phyloP scores from a whole-genome alignment of 2,888 invertebrate species.

The Tiliacea citrago region DNA sequence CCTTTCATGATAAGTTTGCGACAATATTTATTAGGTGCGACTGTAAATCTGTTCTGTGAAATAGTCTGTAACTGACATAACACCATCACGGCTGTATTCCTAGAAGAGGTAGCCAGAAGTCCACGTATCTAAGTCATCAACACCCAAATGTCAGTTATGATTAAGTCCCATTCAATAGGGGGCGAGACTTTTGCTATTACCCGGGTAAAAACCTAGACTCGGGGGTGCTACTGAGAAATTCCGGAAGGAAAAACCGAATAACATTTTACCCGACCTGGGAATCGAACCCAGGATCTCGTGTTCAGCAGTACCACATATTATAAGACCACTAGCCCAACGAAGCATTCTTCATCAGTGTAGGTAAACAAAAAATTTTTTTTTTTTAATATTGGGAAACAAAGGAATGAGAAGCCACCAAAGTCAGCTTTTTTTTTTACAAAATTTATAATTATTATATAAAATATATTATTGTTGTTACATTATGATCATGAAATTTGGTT shows the following conservation, averaged over 20 bases:
- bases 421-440: too few species aligned
- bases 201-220: not conserved
- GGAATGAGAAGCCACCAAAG: too few species aligned
- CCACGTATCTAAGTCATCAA: not conserved
- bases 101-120: not conserved
- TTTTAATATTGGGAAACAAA: too few species aligned
- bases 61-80: not conserved
- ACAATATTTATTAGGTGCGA: not conserved
- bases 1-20: not conserved
- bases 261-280: too few species aligned
- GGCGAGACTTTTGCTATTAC: not conserved
- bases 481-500: too few species aligned
- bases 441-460: too few species aligned
- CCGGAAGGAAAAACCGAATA: not conserved
- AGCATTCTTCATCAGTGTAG: too few species aligned
- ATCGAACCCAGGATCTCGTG: too few species aligned
- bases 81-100: not conserved
- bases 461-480: too few species aligned
- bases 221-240: not conserved
- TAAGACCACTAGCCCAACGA: too few species aligned
- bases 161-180: not conserved
- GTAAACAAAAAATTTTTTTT: too few species aligned
- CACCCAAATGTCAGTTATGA: not conserved
- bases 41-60: not conserved
- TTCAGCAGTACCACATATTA: too few species aligned